Percentiles rank a stretch among this genome's conserved stretches.
These are phyloP conservation scores for Mythimna vitellina DNA, from an alignment of 2,888 invertebrate genomes.

Conservation along the genomic window DNA sequence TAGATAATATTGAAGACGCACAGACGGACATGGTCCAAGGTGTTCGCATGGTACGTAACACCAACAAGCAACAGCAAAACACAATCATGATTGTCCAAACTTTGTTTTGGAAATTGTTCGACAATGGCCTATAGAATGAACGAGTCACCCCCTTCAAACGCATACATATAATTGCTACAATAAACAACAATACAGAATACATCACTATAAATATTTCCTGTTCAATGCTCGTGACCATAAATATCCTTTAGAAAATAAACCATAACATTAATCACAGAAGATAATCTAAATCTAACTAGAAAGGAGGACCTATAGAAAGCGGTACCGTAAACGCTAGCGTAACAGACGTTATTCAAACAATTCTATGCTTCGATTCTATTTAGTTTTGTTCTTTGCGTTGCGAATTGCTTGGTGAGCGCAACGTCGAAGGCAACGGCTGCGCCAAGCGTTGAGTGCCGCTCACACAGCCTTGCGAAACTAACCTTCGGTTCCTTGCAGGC, in stretches of 20 bases:
- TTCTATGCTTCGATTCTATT: slow-evolving; percentile 74
- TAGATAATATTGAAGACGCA: slow-evolving; percentile 26
- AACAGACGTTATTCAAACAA: slow-evolving; percentile 71
- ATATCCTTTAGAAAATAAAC: slow-evolving; percentile 59
- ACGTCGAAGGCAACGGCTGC: slow-evolving; percentile 60
- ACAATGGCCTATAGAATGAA: slow-evolving; percentile 18
- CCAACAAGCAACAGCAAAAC: slow-evolving; percentile 8
- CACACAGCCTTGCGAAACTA: slow-evolving; percentile 84
- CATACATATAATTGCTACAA: slow-evolving; percentile 30
- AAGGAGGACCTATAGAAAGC: slow-evolving; percentile 66
- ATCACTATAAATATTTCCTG: slow-evolving; percentile 36
- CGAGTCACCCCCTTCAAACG: slow-evolving; percentile 11
- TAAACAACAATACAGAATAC: slow-evolving; percentile 43
- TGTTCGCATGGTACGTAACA: slow-evolving; percentile 16
- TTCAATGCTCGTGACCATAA: slow-evolving; percentile 42
- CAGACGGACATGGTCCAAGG: slow-evolving; percentile 25
- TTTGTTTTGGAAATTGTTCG: slow-evolving; percentile 21
- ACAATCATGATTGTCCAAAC: not conserved
- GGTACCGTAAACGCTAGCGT: slow-evolving; percentile 66
- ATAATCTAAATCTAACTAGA: slow-evolving; percentile 58
- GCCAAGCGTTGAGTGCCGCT: slow-evolving; percentile 73
- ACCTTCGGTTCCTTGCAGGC: slow-evolving; percentile 95
- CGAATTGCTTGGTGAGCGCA: slow-evolving; percentile 68
- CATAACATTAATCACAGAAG: slow-evolving; percentile 45
- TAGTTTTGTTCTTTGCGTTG: slow-evolving; percentile 74